Base-by-base conservation (phyloP, 2,113 vertebrate genomes). In the Dasyprocta punctata region DNA sequence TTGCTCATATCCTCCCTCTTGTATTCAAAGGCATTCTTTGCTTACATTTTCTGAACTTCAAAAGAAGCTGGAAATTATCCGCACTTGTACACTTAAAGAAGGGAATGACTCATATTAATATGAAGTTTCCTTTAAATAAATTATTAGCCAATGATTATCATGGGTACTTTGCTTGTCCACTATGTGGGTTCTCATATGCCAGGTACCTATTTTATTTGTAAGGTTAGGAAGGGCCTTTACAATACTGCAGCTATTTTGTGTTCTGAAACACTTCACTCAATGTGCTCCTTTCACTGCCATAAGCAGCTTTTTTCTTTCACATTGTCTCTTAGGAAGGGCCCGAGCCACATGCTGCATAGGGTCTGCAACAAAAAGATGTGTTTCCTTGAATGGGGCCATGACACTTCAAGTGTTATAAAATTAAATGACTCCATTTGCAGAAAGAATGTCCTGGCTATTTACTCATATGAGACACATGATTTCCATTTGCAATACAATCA, bases 351-450 rank as follows among this genome's bases (percentile, higher is more conserved):
- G 12, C 73, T 80, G 19, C 7, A 54, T 44, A 38, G 17, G 22
- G 20, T 89, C 67, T 86, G 83, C 54, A 92, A 61, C 56, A 61
- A 93, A 90, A 93, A 75, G n/a, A 36, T 13, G 1, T 61, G 28
- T 75, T 92, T 84, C 38, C 54, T 90, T 28, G 0, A 49, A 33
- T 17, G 41, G 22, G 47, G 7, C 19, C 20, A 19, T 75, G 60
- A 80, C 65, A 65, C 14, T 69, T 96, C 44, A 86, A 89, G 84
- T 47, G 84, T 78, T 89, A 52, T 19, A 26, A 87, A 91, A 92
- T 78, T 95, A 93, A 96, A 91, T 84, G 38, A 73, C 19, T 61
- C 44, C 78, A 78, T 78, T 92, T 89, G 11, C 17, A 61, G 60
- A 61, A 94, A 56, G 44, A 67, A 44, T 38, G 28, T 89, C 58